Conservation (phyloP, 1,140 invertebrate genomes). For the Capitella teleta region DNA sequence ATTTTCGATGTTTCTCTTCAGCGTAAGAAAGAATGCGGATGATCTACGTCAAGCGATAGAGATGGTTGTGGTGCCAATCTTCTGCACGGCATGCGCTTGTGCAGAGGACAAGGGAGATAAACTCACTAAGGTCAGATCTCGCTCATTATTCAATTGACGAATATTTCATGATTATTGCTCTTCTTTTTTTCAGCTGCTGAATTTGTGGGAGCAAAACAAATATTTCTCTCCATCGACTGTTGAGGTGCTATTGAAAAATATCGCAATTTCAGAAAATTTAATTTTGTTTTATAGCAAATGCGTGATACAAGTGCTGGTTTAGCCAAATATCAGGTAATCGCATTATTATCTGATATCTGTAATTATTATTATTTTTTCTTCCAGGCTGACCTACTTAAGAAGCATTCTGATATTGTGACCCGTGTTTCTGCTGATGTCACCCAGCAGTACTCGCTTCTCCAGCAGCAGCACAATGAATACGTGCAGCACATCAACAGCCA, state of each 20-base stretch:
- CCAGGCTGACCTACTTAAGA: slow-evolving; percentile 66
- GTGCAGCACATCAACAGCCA: slow-evolving; percentile 66
- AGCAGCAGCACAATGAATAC: slow-evolving; percentile 90
- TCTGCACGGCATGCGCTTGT: slow-evolving; percentile 76
- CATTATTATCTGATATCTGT: background rate
- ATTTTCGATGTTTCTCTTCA: no score
- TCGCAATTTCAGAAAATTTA: no score
- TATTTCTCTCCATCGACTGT: slow-evolving; percentile 78
- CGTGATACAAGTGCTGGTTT: slow-evolving; percentile 8
- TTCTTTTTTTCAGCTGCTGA: slow-evolving; percentile 53
- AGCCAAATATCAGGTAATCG: slow-evolving; percentile 28
- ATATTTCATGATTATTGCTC: background rate
- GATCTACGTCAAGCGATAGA: slow-evolving; percentile 83
- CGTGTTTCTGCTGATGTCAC: slow-evolving; percentile 59
- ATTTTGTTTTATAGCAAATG: slow-evolving; percentile 1
- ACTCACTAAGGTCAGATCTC: slow-evolving; percentile 60
- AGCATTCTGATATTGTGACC: slow-evolving; percentile 62
- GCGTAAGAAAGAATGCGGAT: slow-evolving; percentile 84
- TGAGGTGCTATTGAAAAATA: slow-evolving; percentile 38
- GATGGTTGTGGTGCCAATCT: slow-evolving; percentile 89
- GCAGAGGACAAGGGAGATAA: slow-evolving; percentile 77
- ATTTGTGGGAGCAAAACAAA: slow-evolving; percentile 92
- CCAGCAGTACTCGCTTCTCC: slow-evolving; percentile 57
- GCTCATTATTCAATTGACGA: background rate
- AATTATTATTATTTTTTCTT: slow-evolving; percentile 1